Base-by-base conservation (phyloP, 2,113 vertebrate genomes). In the Scolopax mira region DNA sequence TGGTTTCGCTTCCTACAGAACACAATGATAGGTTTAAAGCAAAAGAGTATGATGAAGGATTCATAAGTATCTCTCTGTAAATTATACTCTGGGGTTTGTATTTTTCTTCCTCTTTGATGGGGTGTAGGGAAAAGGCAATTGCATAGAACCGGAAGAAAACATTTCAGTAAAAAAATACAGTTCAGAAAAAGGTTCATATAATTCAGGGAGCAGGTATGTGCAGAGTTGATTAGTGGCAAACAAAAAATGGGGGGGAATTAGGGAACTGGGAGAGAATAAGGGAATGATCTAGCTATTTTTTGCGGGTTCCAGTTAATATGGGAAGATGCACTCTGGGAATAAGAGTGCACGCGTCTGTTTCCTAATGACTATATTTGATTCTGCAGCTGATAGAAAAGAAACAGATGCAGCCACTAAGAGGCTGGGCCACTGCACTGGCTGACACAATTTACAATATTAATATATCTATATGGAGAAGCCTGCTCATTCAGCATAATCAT, bases 21-120 rank as follows among this genome's bases (percentile, higher is more conserved):
- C 37, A 78, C 84, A 91, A 94, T 96, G 88, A 96, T 10, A 86
- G 58, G 58, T 66, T 95, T 92, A 64, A 80, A 88, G 79, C 44
- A 82, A 57, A 75, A 84, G 79, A 81, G 12, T 70, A 41, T 72
- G 61, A 85, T 57, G 60, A 90, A 85, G 48, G 70, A 91, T 82
- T 91, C 70, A 94, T 82, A 66, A 88, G 39, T 87, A 22, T 61
- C 41, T 65, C 49, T 73, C 81, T 79, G 57, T 55, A 92, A 95
- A 94, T 93, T 90, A 90, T 57, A 58, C 72, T 65, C 52, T 13
- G 17, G 46, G 46, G 33, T 60, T 92, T 95, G 24, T 28, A 6
- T 88, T 87, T 64, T 79, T 61, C 71, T 77, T 62, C 27, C n/a
- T 60, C 2, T 75, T 90, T 78, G 55, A 78, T 55, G 28, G 25